phyloP scores from a whole-genome alignment of 2,888 invertebrate species.

The Cosmia pyralina region DNA sequence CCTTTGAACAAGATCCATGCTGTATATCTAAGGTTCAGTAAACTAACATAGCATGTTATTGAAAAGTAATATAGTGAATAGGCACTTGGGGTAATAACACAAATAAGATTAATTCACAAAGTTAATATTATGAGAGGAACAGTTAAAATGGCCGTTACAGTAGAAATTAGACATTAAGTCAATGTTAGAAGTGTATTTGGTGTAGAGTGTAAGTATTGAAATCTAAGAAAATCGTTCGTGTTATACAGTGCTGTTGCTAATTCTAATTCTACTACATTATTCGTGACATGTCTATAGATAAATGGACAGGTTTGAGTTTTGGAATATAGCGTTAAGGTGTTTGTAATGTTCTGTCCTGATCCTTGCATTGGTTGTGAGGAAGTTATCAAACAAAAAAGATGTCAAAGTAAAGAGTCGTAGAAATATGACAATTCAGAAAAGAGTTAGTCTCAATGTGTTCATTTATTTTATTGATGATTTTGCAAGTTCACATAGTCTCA shows the following conservation, averaged over 20 bases:
- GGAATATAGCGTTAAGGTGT: neutral
- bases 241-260: slow-evolving; percentile 31
- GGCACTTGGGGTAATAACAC: neutral
- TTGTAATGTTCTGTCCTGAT: neutral
- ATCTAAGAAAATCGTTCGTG: slow-evolving; percentile 27
- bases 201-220: slow-evolving; percentile 35
- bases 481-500: too few relatives aligned
- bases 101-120: slow-evolving; percentile 16
- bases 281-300: slow-evolving; percentile 39
- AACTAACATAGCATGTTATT: neutral
- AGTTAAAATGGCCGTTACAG: slow-evolving; percentile 37
- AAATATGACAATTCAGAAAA: too few relatives aligned
- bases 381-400: too few relatives aligned
- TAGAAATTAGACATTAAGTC: slow-evolving; percentile 6
- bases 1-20: too few relatives aligned
- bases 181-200: slow-evolving; percentile 12
- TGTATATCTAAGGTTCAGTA: too few relatives aligned
- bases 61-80: slow-evolving; percentile 3
- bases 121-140: slow-evolving; percentile 35
- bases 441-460: too few relatives aligned
- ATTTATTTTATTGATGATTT: too few relatives aligned
- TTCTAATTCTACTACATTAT: slow-evolving; percentile 16
- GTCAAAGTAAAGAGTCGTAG: too few relatives aligned
- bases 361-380: neutral
- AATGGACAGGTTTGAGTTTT: slow-evolving; percentile 37